Base-by-base conservation (phyloP, 1,140 invertebrate species). In the Chlorops oryzae region DNA sequence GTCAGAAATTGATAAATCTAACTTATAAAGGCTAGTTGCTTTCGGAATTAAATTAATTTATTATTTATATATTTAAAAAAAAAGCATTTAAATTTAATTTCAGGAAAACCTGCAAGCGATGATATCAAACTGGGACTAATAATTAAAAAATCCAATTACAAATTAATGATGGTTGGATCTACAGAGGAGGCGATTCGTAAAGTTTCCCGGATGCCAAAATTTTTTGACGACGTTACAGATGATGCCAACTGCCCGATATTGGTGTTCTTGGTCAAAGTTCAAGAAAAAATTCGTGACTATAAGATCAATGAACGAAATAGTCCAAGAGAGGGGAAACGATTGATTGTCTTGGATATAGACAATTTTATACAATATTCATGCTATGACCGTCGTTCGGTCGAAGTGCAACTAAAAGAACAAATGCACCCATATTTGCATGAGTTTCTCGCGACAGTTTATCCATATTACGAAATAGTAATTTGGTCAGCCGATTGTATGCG, bases 401-500 rank as follows among this genome's bases (percentile, higher is more conserved):
- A 91, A 5, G 89, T 95, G 73, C 84, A 82, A 54, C 92, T 88
- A n/a, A 52, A 56, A 24, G 92, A 97, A 74, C 72, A 98, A 46
- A 98, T 97, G 92, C 77, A 95, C 49, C 95, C 95, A 1, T 96
- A 84, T 71, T 78, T 98, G 25, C 95, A 98, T 69, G 92, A 96
- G 73, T 98, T 98, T 72, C 74, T 98, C 1, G 86, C 85, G 7
- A 80, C 85, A 13, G 90, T 92, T 4, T 98, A 98, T 73, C 81
- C 86, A 63, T 73, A 89, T 69, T 92, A 92, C 59, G 89, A 91
- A 61, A 90, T 91, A 58, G 88, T 89, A 0, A 91, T 90, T 55
- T 90, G 88, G 93, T 96, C 95, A 28, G 95, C 95, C 1, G 98
- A 95, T 2, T 88, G 87, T 54, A 97, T 97, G 93, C 95, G 92